A percentile compares a stretch with the other conserved stretches of the same genome.
Conservation (phyloP, 2,888 invertebrate genomes). For the Stenichneumon culpator region DNA sequence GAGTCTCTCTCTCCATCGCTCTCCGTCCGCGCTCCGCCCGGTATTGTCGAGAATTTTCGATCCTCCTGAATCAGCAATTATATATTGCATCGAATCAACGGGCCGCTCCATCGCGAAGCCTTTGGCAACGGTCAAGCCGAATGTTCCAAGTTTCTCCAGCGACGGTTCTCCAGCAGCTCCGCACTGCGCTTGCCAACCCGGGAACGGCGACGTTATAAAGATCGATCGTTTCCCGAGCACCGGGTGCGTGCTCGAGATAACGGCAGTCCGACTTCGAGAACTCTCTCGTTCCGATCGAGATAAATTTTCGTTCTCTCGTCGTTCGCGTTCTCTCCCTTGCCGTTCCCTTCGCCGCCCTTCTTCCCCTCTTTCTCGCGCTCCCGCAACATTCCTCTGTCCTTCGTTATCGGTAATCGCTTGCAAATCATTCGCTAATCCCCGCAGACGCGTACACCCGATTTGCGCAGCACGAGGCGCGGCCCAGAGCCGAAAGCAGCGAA, state of each 20-base stretch:
- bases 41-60: constrained; percentile 58
- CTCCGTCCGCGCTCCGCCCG: not conserved
- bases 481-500: not conserved
- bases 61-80: constrained; percentile 63
- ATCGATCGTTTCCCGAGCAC: constrained; percentile 71
- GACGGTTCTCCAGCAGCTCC: not conserved
- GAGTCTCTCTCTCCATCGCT: constrained; percentile 10
- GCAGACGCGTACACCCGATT: constrained; percentile 69
- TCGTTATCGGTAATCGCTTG: constrained; percentile 80
- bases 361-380: constrained; percentile 1
- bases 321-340: constrained; percentile 32
- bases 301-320: constrained; percentile 77
- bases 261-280: constrained; percentile 67
- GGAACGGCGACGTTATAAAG: constrained; percentile 69
- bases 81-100: constrained; percentile 55
- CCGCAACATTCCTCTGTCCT: constrained; percentile 72
- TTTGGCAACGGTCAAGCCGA: constrained; percentile 57
- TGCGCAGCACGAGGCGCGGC: not conserved
- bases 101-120: constrained; percentile 40
- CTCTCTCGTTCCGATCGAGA: constrained; percentile 77
- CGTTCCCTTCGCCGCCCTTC: constrained; percentile 11
- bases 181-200: constrained; percentile 43
- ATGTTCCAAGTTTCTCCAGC: not conserved
- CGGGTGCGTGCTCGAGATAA: constrained; percentile 74
- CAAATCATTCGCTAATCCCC: constrained; percentile 81